These are phyloP conservation scores for Serilophus lunatus DNA, from an alignment of 2,113 vertebrate species.

Conservation along the genomic window DNA sequence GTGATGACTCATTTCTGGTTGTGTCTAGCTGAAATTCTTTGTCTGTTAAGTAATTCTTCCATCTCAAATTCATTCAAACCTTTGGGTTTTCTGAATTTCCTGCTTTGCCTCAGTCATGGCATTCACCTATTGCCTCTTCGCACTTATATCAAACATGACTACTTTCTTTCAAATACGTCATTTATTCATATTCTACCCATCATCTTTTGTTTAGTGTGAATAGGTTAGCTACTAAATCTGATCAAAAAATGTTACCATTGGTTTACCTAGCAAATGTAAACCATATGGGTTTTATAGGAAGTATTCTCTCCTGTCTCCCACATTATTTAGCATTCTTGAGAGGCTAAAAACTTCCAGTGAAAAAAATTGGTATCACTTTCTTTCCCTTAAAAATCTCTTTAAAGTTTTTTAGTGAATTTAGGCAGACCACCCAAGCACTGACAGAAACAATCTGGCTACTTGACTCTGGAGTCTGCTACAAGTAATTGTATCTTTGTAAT, in stretches of 20 bases:
- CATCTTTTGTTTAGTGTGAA: not conserved
- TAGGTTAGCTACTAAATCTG: not conserved
- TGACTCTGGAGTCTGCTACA: not conserved
- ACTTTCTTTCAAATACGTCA: not conserved
- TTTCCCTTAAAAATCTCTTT: not conserved
- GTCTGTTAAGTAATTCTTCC: not conserved
- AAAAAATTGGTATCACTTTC: not conserved
- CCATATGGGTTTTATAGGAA: not conserved
- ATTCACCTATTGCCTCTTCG: not conserved
- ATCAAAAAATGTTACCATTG: not conserved
- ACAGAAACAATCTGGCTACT: not conserved
- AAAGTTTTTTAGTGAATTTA: not conserved
- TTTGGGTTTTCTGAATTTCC: not conserved
- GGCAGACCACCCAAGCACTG: not conserved
- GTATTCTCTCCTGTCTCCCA: not conserved
- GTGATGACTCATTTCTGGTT: not conserved
- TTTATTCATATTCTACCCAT: not conserved
- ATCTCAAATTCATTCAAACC: not conserved
- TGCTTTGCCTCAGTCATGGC: not conserved
- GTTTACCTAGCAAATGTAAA: too few species aligned
- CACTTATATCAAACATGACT: not conserved
- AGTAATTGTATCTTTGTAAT: not conserved
- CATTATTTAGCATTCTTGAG: not conserved
- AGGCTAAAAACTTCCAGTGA: not conserved
- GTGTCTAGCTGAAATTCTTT: not conserved